Percentiles rank a stretch among this genome's conserved stretches.
phyloP scores from a whole-genome alignment of 1,140 invertebrate species.

The Drosophila kanapiae region DNA sequence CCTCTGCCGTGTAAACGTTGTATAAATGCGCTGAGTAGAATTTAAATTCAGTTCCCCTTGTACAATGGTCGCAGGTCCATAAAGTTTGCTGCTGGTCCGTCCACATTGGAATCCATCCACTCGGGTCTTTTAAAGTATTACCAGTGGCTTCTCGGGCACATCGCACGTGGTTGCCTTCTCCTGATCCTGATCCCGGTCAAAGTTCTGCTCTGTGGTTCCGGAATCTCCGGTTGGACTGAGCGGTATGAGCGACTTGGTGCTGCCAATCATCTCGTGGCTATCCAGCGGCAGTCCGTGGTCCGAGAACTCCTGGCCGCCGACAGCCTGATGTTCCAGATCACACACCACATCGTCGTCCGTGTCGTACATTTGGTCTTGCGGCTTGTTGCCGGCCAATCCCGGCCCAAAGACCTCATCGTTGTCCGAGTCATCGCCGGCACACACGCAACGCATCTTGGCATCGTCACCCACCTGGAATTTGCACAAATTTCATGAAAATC shows the following conservation, averaged over 20 bases:
- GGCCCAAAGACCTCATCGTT: conserved; percentile 63
- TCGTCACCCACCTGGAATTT: conserved; percentile 89
- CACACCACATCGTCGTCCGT: conserved; percentile 71
- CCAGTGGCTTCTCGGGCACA: conserved; percentile 77
- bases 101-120: not conserved
- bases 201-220: conserved; percentile 47
- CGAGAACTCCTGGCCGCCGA: conserved; percentile 32
- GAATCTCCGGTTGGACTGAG: conserved; percentile 70
- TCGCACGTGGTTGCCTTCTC: conserved; percentile 77
- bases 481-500: not conserved
- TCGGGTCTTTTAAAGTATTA: conserved; percentile 64
- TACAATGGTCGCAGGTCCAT: conserved; percentile 58
- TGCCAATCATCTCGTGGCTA: conserved; percentile 76
- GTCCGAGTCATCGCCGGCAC: conserved; percentile 85
- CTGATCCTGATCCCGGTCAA: conserved; percentile 58
- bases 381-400: conserved; percentile 24
- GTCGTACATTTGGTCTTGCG: conserved; percentile 58
- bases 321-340: conserved; percentile 64
- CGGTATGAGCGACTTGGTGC: conserved; percentile 81
- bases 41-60: conserved; percentile 68
- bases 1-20: conserved; percentile 38
- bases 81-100: conserved; percentile 47
- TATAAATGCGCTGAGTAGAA: conserved; percentile 70
- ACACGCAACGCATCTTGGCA: conserved; percentile 94
- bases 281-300: conserved; percentile 36